A percentile compares a stretch with the other conserved stretches of the same genome.
These are phyloP conservation scores for Drosophila buzzatii DNA, from an alignment of 2,888 invertebrate genomes.

Conservation along the genomic window DNA sequence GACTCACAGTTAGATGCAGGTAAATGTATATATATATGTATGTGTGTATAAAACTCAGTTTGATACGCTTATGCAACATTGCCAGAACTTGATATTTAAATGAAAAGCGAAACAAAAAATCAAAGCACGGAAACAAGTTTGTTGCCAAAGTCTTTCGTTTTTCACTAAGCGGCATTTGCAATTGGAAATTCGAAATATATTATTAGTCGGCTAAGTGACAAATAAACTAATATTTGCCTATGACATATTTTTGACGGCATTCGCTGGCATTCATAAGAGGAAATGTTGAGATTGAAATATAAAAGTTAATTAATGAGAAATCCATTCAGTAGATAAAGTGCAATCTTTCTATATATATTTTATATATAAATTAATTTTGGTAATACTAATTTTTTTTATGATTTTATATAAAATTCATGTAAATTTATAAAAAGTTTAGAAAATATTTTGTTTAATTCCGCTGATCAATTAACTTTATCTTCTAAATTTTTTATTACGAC, in stretches of 20 bases:
- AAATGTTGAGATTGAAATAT: constrained; percentile 3
- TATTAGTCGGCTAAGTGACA: constrained; percentile 8
- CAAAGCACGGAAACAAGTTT: constrained; percentile 58
- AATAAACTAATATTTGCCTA: constrained; percentile 9
- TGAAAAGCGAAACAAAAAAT: constrained; percentile 34
- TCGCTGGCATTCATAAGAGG: constrained; percentile 2
- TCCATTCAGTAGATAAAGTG: background rate
- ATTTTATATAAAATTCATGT: background rate
- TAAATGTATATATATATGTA: constrained; percentile 27
- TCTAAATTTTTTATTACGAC: constrained; percentile 18
- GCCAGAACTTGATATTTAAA: constrained; percentile 78
- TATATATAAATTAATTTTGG: background rate
- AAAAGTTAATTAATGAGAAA: background rate
- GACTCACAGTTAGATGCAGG: constrained; percentile 52
- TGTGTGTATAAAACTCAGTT: background rate
- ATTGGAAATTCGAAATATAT: constrained; percentile 22
- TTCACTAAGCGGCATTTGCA: constrained; percentile 24
- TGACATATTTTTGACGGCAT: constrained; percentile 7
- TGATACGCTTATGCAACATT: constrained; percentile 55
- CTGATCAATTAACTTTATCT: background rate
- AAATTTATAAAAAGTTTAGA: background rate
- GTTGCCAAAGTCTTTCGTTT: constrained; percentile 68
- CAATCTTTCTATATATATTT: too few species aligned
- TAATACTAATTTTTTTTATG: background rate
- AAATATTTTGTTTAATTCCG: background rate